Conservation (phyloP, 2,888 invertebrate species). For the Leptopilina myrica region DNA sequence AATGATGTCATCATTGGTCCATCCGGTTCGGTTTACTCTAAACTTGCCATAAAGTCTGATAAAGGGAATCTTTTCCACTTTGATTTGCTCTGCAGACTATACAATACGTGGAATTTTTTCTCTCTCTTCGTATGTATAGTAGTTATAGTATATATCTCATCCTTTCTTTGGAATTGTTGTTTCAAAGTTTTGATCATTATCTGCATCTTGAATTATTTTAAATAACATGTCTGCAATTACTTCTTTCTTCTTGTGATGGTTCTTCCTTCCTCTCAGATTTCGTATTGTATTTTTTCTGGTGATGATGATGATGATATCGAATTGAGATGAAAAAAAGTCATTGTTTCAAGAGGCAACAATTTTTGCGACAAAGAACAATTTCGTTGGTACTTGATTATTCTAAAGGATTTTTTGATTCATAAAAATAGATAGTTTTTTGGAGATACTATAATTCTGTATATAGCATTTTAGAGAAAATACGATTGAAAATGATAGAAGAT, state of each 20-base stretch:
- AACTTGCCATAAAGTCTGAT: constrained; percentile 54
- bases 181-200: constrained; percentile 3
- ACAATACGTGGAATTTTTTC: constrained; percentile 18
- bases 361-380: no score
- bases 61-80: constrained; percentile 24
- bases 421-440: no score
- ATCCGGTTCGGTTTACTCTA: constrained; percentile 68
- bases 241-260: no score
- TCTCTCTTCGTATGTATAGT: neutral
- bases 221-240: neutral
- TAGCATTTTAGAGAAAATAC: no score
- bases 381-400: no score
- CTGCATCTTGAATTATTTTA: constrained; percentile 22
- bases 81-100: constrained; percentile 29
- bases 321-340: no score
- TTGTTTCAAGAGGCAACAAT: no score
- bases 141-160: neutral
- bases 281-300: no score
- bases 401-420: no score
- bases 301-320: no score
- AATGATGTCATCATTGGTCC: constrained; percentile 72
- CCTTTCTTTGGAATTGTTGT: constrained; percentile 23
- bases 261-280: no score
- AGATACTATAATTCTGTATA: no score
- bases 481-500: neutral